Base-by-base conservation (phyloP, 2,888 invertebrate species). In the Dusona sp. region DNA sequence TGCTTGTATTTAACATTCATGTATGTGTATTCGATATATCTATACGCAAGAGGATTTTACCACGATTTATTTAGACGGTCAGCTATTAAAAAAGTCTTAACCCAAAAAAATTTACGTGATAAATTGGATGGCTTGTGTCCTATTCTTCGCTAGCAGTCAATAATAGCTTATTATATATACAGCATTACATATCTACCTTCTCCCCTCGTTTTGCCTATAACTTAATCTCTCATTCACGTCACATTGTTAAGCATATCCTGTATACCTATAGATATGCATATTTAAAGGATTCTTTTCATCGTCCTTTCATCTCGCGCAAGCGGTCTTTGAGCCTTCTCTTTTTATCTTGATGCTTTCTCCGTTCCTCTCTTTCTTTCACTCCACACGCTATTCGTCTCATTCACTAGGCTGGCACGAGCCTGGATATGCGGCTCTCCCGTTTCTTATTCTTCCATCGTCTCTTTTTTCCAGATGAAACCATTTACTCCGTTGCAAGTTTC, bases 401-500 rank as follows among this genome's bases (percentile, higher is more conserved):
- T 83, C 72, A 79, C 51, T 83, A 78, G 78, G 83, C 61, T 29
- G 79, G 77, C 83, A 86, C 86, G 84, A 85, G 88, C 84, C 64
- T 79, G 84, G 84, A 79, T 48, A 36, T 79, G 83, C 83, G 80
- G 73, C 51, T 54, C 54, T 16, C 74, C 84, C 78, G 83, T 70
- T 89, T 88, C 90, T 90, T 89, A 90, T 89, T 92, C 38, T 48
- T 68, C 57, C 42, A 13, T 25, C 78, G 82, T 83, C 81, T 72
- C 89, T 88, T 29, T 61, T n/a, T 90, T 90, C 90, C 90, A 92
- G 92, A 92, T 92, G 92, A 92, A 93, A 92, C 91, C 87, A 92
- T 92, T 92, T 92, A 91, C 93, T 92, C 91, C 92, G 92, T 93
- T 92, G 92, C 92, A 93, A 92, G 92, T 89, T 89, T 88, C 90